Evolutionary conservation across 2,888 invertebrate genomes (phyloP).

Genomic region (Zelleria hepariella): DNA sequence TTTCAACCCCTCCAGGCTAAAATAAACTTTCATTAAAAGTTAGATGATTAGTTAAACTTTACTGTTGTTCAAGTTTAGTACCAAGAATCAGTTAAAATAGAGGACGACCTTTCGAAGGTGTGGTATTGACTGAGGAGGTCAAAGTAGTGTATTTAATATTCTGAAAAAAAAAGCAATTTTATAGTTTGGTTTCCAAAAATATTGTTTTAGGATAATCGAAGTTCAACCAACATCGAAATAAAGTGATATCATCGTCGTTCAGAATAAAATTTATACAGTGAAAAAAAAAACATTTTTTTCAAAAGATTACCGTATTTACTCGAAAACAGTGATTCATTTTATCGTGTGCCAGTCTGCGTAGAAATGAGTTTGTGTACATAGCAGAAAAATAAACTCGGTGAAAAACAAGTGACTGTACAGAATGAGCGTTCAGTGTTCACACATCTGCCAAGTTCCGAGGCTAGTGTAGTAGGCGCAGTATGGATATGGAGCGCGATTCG

Average conservation of each 20-base stretch:
- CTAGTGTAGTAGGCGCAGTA: background rate
- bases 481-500: constrained; percentile 31
- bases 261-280: too few species aligned
- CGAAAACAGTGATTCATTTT: too few species aligned
- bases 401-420: background rate
- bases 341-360: background rate
- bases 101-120: background rate
- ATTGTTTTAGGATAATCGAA: too few species aligned
- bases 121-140: background rate
- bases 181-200: too few species aligned
- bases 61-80: background rate
- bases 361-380: background rate
- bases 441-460: background rate
- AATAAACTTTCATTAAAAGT: constrained; percentile 41
- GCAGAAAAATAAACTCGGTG: background rate
- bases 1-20: constrained; percentile 8
- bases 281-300: background rate
- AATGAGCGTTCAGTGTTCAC: background rate
- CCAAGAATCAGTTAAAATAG: background rate
- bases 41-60: background rate
- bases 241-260: too few species aligned
- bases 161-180: too few species aligned
- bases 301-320: too few species aligned
- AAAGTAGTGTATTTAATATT: too few species aligned
- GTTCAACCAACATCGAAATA: too few species aligned